A percentile compares a stretch with the other conserved stretches of the same genome.
phyloP scores from a whole-genome alignment of 2,888 invertebrate species.

The Tipula unca region DNA sequence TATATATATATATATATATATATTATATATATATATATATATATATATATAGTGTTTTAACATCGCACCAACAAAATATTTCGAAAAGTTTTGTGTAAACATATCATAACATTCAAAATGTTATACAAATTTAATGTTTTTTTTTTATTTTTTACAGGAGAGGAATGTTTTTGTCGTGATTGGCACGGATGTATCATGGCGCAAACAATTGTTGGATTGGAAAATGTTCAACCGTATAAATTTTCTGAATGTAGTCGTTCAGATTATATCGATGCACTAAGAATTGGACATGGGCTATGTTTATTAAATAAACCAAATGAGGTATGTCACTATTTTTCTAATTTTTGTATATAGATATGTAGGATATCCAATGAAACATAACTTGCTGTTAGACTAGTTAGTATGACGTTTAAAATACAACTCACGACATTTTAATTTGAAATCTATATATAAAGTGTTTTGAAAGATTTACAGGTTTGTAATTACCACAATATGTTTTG shows the following conservation, averaged over 20 bases:
- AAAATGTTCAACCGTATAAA: slow-evolving; percentile 91
- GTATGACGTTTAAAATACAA: too few species aligned
- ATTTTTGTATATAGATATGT: too few species aligned
- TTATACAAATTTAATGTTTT: not conserved
- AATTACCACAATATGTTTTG: too few species aligned
- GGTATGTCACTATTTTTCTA: slow-evolving; percentile 51
- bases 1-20: too few species aligned
- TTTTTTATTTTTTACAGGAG: slow-evolving; percentile 41
- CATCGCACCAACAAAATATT: not conserved
- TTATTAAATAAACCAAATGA: slow-evolving; percentile 91
- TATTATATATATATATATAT: too few species aligned
- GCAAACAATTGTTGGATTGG: slow-evolving; percentile 80
- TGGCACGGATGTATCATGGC: slow-evolving; percentile 97
- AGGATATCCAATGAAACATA: too few species aligned
- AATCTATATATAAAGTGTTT: too few species aligned
- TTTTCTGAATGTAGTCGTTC: slow-evolving; percentile 92
- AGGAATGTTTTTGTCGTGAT: slow-evolving; percentile 82
- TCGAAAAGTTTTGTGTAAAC: not conserved
- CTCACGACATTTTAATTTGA: too few species aligned
- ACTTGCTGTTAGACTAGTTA: too few species aligned
- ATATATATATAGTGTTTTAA: not conserved
- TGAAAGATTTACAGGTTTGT: too few species aligned
- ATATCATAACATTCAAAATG: not conserved
- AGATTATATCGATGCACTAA: slow-evolving; percentile 81
- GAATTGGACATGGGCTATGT: slow-evolving; percentile 82